Conservation (phyloP, 2,797 vertebrate genomes). For the Hypotaenidia okinawae region DNA sequence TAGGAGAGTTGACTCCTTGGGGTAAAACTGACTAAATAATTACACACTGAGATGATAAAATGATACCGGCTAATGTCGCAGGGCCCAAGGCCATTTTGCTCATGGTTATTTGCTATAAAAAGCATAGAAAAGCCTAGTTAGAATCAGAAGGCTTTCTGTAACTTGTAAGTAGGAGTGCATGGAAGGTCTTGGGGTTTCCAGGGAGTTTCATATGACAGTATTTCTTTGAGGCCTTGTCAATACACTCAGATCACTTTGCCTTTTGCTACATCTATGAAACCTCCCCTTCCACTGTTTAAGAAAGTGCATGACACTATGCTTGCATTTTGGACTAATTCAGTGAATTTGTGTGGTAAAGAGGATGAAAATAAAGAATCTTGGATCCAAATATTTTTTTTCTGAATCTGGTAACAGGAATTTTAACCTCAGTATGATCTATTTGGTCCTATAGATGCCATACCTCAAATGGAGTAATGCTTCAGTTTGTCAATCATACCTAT, state of each 20-base stretch:
- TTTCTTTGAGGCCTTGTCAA: rapidly evolving
- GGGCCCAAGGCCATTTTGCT: slow-evolving; percentile 19
- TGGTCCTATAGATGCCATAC: not conserved
- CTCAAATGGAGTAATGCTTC: not conserved
- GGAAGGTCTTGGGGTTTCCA: slow-evolving; percentile 21
- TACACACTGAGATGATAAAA: slow-evolving; percentile 37
- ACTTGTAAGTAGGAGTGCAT: not conserved
- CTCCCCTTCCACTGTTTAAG: not conserved
- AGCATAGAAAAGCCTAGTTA: slow-evolving; percentile 9
- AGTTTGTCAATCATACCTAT: not conserved
- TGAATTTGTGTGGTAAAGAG: not conserved
- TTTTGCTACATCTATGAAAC: not conserved
- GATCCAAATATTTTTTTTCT: not conserved
- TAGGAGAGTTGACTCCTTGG: slow-evolving; percentile 16
- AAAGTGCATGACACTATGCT: rapidly evolving
- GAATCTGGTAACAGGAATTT: not conserved
- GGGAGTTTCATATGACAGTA: not conserved
- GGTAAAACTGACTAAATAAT: slow-evolving; percentile 66
- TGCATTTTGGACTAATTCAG: not conserved
- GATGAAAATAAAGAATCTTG: not conserved
- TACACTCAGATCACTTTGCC: not conserved
- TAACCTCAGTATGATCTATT: not conserved
- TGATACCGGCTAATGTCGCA: slow-evolving; percentile 37
- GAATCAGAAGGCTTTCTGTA: slow-evolving; percentile 9
- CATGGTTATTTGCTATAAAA: slow-evolving; percentile 51